These are phyloP conservation scores for Eumacrocentrus americanus DNA, from an alignment of 2,888 invertebrate species.

Conservation along the genomic window DNA sequence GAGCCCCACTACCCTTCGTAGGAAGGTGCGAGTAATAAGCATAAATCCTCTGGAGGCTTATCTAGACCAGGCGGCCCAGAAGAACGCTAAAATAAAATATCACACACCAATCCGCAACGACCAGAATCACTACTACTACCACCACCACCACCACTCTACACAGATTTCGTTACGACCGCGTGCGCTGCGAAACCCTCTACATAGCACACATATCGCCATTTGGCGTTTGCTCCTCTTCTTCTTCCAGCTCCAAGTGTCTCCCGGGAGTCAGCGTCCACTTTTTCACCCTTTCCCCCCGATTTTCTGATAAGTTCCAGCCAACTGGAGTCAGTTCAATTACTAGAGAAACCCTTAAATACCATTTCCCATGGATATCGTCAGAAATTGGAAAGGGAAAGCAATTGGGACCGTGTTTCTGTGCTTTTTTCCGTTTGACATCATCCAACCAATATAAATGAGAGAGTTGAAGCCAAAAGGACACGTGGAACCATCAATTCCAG, in stretches of 20 bases:
- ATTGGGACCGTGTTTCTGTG: too few relatives aligned
- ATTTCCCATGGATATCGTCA: too few relatives aligned
- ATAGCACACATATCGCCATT: not conserved
- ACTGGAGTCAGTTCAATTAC: not conserved
- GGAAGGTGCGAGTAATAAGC: slow-evolving; percentile 58
- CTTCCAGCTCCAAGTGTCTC: slow-evolving; percentile 5
- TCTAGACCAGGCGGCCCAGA: slow-evolving; percentile 56
- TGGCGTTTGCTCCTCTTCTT: slow-evolving; percentile 6
- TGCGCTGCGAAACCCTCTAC: slow-evolving; percentile 26
- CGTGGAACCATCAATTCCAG: too few relatives aligned
- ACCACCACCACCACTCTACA: slow-evolving; percentile 8
- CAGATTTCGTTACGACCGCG: slow-evolving; percentile 31
- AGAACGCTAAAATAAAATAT: slow-evolving; percentile 61
- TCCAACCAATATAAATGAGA: too few relatives aligned
- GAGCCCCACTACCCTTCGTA: slow-evolving; percentile 30
- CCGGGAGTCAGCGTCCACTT: not conserved
- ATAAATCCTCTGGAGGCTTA: slow-evolving; percentile 61
- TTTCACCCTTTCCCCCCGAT: not conserved
- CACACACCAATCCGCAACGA: slow-evolving; percentile 45
- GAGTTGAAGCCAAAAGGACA: too few relatives aligned
- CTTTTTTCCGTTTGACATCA: too few relatives aligned
- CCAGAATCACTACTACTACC: too few relatives aligned
- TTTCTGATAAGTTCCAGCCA: slow-evolving; percentile 1
- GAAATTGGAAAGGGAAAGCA: too few relatives aligned
- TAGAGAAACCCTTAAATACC: not conserved